Conservation (phyloP, 2,888 invertebrate genomes). For the Amphipyra tragopoginis region DNA sequence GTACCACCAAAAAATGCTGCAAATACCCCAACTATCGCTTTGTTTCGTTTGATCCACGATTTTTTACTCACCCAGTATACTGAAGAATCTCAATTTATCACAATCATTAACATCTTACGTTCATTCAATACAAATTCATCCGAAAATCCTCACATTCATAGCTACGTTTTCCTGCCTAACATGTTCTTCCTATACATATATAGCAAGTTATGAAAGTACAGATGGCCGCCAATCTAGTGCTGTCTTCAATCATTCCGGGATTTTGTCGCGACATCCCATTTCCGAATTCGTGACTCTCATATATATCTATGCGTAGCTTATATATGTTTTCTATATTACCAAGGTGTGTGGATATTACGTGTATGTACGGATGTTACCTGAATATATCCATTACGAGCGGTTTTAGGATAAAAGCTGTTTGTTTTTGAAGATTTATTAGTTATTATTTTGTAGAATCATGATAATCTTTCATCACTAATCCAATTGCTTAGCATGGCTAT, state of each 20-base stretch:
- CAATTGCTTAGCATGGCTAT: no score
- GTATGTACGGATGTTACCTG: not conserved
- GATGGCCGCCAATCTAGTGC: slow-evolving; percentile 63
- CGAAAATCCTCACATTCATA: not conserved
- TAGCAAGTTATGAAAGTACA: slow-evolving; percentile 53
- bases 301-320: slow-evolving; percentile 37
- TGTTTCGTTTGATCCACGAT: no score
- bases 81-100: no score
- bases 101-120: no score
- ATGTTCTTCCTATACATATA: slow-evolving; percentile 10
- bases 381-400: no score
- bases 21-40: no score
- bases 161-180: not conserved
- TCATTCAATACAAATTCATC: not conserved
- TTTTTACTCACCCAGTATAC: no score
- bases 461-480: no score
- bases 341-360: slow-evolving; percentile 24
- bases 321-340: slow-evolving; percentile 6
- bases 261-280: slow-evolving; percentile 74
- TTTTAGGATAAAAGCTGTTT: no score
- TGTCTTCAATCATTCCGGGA: slow-evolving; percentile 77
- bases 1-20: no score
- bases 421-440: no score
- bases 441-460: no score
- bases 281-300: slow-evolving; percentile 64